Conservation (phyloP, 2,888 invertebrate genomes). For the Drosophila leonis region DNA sequence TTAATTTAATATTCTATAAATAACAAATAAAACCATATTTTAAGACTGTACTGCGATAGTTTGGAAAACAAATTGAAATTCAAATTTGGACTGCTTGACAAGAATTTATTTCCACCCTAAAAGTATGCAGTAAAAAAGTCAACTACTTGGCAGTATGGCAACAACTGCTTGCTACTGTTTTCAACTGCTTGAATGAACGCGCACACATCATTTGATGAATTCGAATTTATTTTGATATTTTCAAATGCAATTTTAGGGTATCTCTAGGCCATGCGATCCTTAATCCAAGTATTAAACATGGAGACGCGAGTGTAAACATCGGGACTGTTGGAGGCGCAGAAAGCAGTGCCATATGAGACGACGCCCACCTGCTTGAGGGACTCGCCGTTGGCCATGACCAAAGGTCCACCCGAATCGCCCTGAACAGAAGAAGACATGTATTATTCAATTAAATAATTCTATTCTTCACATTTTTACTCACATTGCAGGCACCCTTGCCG, state of each 20-base stretch:
- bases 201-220: neutral
- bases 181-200: conserved; percentile 12
- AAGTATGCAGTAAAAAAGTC: neutral
- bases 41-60: conserved; percentile 2
- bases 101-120: neutral
- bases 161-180: neutral
- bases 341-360: conserved; percentile 85
- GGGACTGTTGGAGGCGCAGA: conserved; percentile 83
- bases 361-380: conserved; percentile 82
- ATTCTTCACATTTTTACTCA: conserved; percentile 49
- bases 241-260: neutral
- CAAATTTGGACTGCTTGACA: neutral
- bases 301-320: conserved; percentile 85
- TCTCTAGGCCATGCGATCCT: conserved; percentile 69
- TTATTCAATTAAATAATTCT: neutral
- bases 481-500: conserved; percentile 85
- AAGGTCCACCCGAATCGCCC: conserved; percentile 85
- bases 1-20: neutral
- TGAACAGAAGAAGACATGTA: conserved; percentile 24
- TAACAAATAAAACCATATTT: conserved; percentile 4
- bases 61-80: neutral
- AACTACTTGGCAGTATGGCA: neutral
- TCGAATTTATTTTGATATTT: neutral
- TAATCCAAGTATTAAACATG: conserved; percentile 83
- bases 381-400: conserved; percentile 81